Conservation (phyloP, 2,888 invertebrate species). For the Drosophila helvetica region DNA sequence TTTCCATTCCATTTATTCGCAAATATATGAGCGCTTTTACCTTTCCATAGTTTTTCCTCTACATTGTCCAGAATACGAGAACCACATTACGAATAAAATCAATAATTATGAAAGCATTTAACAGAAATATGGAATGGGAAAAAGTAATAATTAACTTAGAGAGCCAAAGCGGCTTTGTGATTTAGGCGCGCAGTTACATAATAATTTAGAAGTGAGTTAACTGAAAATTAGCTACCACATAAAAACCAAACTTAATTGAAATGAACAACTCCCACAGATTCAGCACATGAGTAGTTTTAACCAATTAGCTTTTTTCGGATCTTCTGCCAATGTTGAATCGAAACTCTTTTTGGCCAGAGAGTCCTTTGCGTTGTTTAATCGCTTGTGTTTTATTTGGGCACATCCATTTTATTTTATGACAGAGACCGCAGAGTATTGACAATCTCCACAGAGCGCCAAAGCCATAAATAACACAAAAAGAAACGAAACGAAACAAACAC, state of each 20-base stretch:
- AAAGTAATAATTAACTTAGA: no score
- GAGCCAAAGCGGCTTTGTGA: no score
- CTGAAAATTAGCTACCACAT: no score
- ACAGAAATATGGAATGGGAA: no score
- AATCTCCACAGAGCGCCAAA: conserved; percentile 27
- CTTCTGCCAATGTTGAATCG: not conserved
- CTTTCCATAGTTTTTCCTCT: not conserved
- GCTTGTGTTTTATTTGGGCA: conserved; percentile 41
- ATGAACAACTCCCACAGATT: not conserved
- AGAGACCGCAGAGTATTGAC: conserved; percentile 27
- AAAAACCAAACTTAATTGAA: not conserved
- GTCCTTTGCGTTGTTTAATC: conserved; percentile 32
- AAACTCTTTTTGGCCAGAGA: conserved; percentile 21
- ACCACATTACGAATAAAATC: no score
- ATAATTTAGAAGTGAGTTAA: no score
- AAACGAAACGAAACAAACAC: conserved; percentile 5
- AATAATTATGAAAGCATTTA: no score
- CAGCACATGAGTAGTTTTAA: not conserved
- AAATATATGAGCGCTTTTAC: not conserved
- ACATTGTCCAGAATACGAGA: no score
- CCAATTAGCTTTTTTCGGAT: conserved; percentile 27
- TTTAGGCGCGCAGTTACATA: no score
- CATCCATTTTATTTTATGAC: conserved; percentile 38
- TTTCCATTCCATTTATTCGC: not conserved
- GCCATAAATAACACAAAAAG: conserved; percentile 36